These are phyloP conservation scores for Melanotaenia parkinsoni DNA, from an alignment of 2,797 vertebrate species.

Conservation along the genomic window DNA sequence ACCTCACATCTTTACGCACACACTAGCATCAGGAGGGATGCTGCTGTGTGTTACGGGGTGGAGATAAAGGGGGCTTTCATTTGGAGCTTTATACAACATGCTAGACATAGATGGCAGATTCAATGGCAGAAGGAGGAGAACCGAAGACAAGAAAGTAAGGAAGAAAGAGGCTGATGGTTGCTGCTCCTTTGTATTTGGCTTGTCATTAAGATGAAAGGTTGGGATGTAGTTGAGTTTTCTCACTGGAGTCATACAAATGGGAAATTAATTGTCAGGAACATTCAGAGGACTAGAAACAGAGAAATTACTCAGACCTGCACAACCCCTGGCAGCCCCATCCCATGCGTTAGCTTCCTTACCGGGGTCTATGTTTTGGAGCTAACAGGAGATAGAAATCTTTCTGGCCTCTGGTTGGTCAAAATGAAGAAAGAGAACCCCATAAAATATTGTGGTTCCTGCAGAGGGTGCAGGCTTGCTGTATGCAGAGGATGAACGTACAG, in stretches of 20 bases:
- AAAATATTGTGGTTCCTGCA: no score
- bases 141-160: background rate
- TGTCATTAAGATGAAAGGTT: background rate
- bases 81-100: background rate
- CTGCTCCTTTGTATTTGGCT: background rate
- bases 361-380: no score
- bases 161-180: background rate
- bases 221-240: background rate
- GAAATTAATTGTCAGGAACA: constrained; percentile 5
- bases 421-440: no score
- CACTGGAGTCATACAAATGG: background rate
- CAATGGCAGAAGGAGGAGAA: background rate
- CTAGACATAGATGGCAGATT: background rate
- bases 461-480: no score
- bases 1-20: no score
- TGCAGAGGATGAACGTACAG: no score
- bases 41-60: background rate
- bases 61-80: background rate
- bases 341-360: no score
- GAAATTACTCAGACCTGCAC: no score
- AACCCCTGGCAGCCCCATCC: no score
- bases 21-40: no score
- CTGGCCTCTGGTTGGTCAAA: no score
- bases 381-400: no score
- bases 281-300: constrained; percentile 5